phyloP scores from a whole-genome alignment of 1,140 invertebrate species.

The Conus ventricosus region DNA sequence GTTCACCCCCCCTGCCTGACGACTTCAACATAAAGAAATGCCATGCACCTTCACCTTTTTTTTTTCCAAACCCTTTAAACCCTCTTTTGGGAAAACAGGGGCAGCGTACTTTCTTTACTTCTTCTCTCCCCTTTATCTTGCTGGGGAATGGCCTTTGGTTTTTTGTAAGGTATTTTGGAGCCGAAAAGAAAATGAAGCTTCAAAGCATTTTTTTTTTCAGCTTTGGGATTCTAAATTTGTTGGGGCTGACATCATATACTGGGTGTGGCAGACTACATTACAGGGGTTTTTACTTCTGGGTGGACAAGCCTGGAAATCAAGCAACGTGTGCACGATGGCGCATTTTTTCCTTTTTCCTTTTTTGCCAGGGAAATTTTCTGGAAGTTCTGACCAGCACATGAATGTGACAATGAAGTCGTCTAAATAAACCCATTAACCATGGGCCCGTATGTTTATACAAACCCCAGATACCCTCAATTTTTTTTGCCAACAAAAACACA shows the following conservation, averaged over 20 bases:
- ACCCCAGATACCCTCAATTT: too few species aligned
- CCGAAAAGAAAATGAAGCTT: slow-evolving; percentile 25
- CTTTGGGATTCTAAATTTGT: slow-evolving; percentile 57
- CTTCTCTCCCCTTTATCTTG: slow-evolving; percentile 32
- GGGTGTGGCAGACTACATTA: slow-evolving; percentile 56
- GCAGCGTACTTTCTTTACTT: slow-evolving; percentile 44
- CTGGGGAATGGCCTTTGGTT: slow-evolving; percentile 47
- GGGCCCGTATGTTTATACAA: too few species aligned
- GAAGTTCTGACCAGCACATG: too few species aligned
- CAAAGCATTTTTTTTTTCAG: slow-evolving; percentile 50
- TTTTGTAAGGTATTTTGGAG: slow-evolving; percentile 3
- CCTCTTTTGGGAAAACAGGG: slow-evolving; percentile 42
- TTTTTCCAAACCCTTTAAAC: slow-evolving; percentile 52
- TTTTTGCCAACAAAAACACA: too few species aligned
- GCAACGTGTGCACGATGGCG: slow-evolving; percentile 13
- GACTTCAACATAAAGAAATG: slow-evolving; percentile 38
- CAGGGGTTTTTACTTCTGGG: slow-evolving; percentile 53
- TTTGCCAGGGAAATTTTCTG: slow-evolving; percentile 10
- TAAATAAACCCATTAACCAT: too few species aligned
- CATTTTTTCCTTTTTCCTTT: slow-evolving; percentile 36
- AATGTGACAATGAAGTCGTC: too few species aligned
- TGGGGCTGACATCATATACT: slow-evolving; percentile 65
- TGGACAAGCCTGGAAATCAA: slow-evolving; percentile 34
- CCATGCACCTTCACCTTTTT: slow-evolving; percentile 35
- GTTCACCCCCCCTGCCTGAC: neutral